Conservation (phyloP, 1,140 invertebrate species). For the Akabosia matsudoensis region DNA sequence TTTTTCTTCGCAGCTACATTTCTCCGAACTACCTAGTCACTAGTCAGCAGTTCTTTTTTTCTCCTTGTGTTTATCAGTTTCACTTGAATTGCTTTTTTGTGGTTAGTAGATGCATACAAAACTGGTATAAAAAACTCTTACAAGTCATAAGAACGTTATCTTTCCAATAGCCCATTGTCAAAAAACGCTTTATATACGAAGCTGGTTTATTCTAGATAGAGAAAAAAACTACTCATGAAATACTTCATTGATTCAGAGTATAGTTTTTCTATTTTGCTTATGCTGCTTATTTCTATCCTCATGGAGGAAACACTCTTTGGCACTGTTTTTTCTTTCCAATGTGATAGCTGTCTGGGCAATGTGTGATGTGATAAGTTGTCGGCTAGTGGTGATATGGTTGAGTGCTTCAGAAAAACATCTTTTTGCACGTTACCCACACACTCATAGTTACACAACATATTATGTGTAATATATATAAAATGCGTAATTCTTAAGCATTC, state of each 20-base stretch:
- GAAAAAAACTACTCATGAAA: no score
- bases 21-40: no score
- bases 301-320: neutral
- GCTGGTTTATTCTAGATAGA: no score
- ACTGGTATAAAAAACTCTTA: no score
- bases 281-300: neutral
- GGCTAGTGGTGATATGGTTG: conserved; percentile 6
- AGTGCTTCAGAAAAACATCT: neutral
- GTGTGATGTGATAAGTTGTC: conserved; percentile 14
- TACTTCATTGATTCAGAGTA: no score
- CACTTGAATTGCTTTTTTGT: conserved; percentile 10
- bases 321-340: neutral
- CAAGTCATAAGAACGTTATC: no score
- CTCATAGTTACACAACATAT: no score
- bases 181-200: no score
- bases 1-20: neutral
- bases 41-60: neutral
- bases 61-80: conserved; percentile 11
- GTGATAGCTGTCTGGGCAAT: neutral
- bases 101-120: neutral
- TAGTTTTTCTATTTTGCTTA: no score
- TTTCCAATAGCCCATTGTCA: no score
- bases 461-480: neutral
- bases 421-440: no score
- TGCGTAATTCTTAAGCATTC: neutral